Evolutionary conservation across 2,113 vertebrate genomes (phyloP).

Genomic region (Nematolebias whitei): DNA sequence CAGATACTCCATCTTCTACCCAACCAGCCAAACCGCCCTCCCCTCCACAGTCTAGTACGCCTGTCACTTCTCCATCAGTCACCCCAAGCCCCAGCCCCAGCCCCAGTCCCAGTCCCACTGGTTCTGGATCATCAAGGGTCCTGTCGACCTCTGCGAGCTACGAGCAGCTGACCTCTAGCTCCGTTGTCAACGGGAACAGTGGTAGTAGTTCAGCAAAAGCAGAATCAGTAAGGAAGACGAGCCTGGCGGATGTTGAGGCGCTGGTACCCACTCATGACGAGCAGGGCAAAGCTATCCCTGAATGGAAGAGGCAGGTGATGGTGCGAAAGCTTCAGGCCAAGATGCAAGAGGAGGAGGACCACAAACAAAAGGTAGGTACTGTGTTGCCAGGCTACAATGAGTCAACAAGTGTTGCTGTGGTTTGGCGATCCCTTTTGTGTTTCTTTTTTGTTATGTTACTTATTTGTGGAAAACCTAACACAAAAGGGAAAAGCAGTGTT

Average conservation of each 20-base stretch:
- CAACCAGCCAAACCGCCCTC: slow-evolving; percentile 65
- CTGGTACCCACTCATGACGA: slow-evolving; percentile 92
- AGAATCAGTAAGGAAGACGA: slow-evolving; percentile 66
- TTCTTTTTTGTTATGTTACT: not conserved
- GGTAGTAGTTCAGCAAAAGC: slow-evolving; percentile 5
- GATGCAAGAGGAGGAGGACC: slow-evolving; percentile 95
- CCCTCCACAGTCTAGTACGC: slow-evolving; percentile 29
- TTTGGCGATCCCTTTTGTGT: slow-evolving; percentile 63
- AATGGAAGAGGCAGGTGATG: slow-evolving; percentile 97
- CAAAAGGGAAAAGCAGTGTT: slow-evolving; percentile 50
- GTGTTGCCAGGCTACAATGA: not conserved
- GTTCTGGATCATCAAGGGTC: slow-evolving; percentile 57
- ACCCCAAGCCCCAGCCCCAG: slow-evolving; percentile 74
- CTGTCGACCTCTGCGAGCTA: slow-evolving; percentile 66
- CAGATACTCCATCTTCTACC: slow-evolving; percentile 57
- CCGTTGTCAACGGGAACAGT: slow-evolving; percentile 84
- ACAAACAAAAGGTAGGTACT: slow-evolving; percentile 87
- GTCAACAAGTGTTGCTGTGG: slow-evolving; percentile 1
- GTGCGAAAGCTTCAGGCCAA: slow-evolving; percentile 93
- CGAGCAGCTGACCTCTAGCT: slow-evolving; percentile 71
- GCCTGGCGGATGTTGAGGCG: slow-evolving; percentile 82
- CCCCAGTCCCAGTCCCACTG: slow-evolving; percentile 68
- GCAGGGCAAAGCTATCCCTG: slow-evolving; percentile 89
- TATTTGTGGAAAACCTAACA: not conserved
- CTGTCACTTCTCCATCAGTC: slow-evolving; percentile 27